phyloP scores from a whole-genome alignment of 2,797 vertebrate genomes.

The Alcedo atthis region DNA sequence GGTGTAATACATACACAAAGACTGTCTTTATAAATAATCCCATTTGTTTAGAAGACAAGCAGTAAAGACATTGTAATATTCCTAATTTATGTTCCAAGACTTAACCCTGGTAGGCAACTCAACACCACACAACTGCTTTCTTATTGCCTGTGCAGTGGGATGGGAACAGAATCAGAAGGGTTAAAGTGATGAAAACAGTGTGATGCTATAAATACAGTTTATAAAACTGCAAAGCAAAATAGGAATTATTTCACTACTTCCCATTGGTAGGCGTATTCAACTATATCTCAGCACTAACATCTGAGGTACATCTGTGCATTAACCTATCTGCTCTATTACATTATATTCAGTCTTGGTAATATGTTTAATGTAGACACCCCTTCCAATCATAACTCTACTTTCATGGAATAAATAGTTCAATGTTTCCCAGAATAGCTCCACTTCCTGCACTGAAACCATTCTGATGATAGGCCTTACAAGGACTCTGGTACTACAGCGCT shows the following conservation, averaged over 20 bases:
- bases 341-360: too few species aligned
- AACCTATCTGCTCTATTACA: too few species aligned
- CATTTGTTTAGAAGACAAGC: not conserved
- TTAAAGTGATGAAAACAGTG: not conserved
- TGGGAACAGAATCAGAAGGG: not conserved
- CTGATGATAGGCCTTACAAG: not conserved
- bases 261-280: rapidly evolving
- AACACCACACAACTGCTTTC: rapidly evolving
- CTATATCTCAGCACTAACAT: too few species aligned
- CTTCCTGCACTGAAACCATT: not conserved
- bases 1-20: not conserved
- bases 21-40: not conserved
- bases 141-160: not conserved
- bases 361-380: too few species aligned
- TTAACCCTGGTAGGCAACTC: not conserved
- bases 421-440: not conserved
- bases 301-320: too few species aligned
- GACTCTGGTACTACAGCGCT: not conserved
- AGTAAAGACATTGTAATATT: not conserved
- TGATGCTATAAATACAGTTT: not conserved
- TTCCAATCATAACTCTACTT: not conserved
- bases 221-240: not conserved
- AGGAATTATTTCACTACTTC: not conserved
- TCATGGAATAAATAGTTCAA: not conserved
- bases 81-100: not conserved